Evolutionary conservation across 2,888 invertebrate genomes (phyloP).

Genomic region (Trichopoda pennipes): DNA sequence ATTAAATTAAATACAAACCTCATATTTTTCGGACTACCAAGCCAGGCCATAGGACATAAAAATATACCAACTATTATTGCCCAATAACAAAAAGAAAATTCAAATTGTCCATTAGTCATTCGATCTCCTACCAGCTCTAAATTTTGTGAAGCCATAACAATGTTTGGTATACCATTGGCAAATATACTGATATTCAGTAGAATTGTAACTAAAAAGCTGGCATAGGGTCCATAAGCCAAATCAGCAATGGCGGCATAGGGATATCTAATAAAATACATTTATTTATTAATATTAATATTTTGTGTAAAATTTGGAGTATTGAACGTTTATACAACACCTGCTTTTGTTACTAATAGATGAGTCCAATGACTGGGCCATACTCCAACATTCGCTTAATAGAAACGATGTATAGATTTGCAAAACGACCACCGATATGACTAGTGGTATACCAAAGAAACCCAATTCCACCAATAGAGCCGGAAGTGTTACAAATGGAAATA

Average conservation of each 20-base stretch:
- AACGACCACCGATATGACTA: constrained; percentile 85
- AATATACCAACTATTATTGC: constrained; percentile 87
- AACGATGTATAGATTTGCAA: constrained; percentile 91
- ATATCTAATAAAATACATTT: constrained; percentile 82
- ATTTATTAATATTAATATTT: background rate
- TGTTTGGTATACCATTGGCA: constrained; percentile 89
- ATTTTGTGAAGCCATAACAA: constrained; percentile 90
- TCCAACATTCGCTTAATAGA: constrained; percentile 90
- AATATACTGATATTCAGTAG: constrained; percentile 89
- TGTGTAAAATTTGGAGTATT: background rate
- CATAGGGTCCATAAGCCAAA: constrained; percentile 86
- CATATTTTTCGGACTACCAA: constrained; percentile 95
- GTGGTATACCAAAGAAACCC: constrained; percentile 87
- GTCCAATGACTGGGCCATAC: constrained; percentile 87
- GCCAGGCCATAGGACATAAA: constrained; percentile 91
- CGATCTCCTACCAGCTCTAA: constrained; percentile 89
- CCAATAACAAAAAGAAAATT: constrained; percentile 91
- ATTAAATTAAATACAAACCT: constrained; percentile 83
- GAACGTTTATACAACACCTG: constrained; percentile 78
- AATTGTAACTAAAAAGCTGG: constrained; percentile 85
- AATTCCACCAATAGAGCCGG: constrained; percentile 89
- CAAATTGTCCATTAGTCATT: constrained; percentile 84
- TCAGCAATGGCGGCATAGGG: constrained; percentile 93
- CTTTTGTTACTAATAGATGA: constrained; percentile 85
- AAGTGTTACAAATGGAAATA: constrained; percentile 89